Evolutionary conservation across 2,797 vertebrate genomes (phyloP).

Genomic region (Leuciscus waleckii): DNA sequence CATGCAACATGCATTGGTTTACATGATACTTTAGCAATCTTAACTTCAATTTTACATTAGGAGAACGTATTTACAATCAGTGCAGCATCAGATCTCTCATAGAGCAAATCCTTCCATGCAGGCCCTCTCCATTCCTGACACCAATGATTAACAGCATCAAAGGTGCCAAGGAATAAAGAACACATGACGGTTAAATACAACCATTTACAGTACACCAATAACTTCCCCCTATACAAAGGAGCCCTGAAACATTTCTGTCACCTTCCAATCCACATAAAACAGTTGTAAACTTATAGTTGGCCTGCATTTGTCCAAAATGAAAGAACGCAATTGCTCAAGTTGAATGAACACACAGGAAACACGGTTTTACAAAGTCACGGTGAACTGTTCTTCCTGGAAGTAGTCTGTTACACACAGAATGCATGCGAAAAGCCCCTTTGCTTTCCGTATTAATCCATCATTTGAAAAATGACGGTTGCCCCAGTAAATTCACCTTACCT

Average conservation of each 20-base stretch:
- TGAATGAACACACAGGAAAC: slow-evolving; percentile 16
- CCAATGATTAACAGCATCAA: slow-evolving; percentile 49
- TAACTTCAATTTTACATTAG: not conserved
- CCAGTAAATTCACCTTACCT: slow-evolving; percentile 81
- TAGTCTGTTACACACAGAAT: not conserved
- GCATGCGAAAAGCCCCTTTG: not conserved
- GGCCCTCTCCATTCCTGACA: slow-evolving; percentile 69
- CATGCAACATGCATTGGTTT: not conserved
- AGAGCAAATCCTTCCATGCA: slow-evolving; percentile 61
- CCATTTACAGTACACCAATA: slow-evolving; percentile 81
- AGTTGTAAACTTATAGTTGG: slow-evolving; percentile 1
- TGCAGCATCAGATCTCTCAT: slow-evolving; percentile 56
- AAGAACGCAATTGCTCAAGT: slow-evolving; percentile 12
- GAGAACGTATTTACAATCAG: not conserved
- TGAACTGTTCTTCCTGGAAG: slow-evolving; percentile 30
- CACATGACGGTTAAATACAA: slow-evolving; percentile 47
- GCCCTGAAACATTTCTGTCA: slow-evolving; percentile 50
- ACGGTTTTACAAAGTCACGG: slow-evolving; percentile 12
- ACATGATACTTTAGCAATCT: not conserved
- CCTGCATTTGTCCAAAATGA: slow-evolving; percentile 6
- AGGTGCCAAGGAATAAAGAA: slow-evolving; percentile 70
- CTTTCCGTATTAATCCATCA: not conserved
- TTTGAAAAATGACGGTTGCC: not conserved
- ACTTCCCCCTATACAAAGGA: slow-evolving; percentile 76
- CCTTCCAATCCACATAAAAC: not conserved